Conservation (phyloP, 2,888 invertebrate genomes). For the Arctia plantaginis region DNA sequence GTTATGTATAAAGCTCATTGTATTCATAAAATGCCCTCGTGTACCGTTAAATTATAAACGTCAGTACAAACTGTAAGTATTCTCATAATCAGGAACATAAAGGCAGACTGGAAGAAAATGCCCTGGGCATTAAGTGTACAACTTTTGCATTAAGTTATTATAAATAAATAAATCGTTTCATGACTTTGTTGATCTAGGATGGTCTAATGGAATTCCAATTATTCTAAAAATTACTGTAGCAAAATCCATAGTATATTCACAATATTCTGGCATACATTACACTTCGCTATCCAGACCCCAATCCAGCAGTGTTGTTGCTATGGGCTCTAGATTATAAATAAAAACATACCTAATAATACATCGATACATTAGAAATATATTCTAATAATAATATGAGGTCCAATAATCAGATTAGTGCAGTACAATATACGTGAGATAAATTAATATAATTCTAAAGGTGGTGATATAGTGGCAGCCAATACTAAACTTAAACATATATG, state of each 20-base stretch:
- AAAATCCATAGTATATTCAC: no score
- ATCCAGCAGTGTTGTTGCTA: no score
- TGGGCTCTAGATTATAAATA: no score
- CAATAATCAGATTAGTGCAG: background rate
- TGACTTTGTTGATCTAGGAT: background rate
- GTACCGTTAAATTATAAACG: slow-evolving; percentile 26
- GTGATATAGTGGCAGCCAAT: background rate
- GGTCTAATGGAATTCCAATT: background rate
- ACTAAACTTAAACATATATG: no score
- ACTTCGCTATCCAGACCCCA: no score
- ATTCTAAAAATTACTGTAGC: background rate
- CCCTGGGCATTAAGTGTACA: no score
- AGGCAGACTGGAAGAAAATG: background rate
- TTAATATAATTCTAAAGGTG: background rate
- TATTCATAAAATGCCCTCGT: slow-evolving; percentile 50
- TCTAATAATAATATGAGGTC: background rate
- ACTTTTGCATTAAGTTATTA: no score
- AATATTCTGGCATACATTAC: no score
- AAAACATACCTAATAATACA: no score
- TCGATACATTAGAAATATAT: background rate
- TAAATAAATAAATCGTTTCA: no score
- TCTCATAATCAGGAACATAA: background rate
- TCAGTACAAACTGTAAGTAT: background rate
- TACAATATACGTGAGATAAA: background rate
- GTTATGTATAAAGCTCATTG: slow-evolving; percentile 47